These are phyloP conservation scores for Asteroscopus sphinx DNA, from an alignment of 2,888 invertebrate species.

Conservation along the genomic window DNA sequence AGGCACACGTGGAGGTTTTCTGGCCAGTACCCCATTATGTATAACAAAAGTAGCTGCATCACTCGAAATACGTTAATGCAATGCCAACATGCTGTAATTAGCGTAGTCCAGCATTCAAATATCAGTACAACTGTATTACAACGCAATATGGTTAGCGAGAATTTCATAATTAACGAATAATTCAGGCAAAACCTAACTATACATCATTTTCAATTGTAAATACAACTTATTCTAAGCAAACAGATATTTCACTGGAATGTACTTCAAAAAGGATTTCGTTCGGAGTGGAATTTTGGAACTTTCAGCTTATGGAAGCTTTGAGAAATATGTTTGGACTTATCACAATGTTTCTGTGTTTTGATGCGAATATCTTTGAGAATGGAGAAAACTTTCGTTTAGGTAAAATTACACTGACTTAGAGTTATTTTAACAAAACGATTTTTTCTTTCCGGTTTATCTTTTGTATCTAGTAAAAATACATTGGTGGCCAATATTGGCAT, in stretches of 20 bases:
- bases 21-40: no score
- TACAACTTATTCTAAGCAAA: constrained; percentile 29
- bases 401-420: no score
- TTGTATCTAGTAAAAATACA: no score
- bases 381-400: background rate
- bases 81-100: constrained; percentile 6
- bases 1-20: no score
- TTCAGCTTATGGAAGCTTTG: constrained; percentile 40
- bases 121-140: background rate
- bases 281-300: constrained; percentile 35
- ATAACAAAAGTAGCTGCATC: no score
- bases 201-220: constrained; percentile 14
- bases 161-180: constrained; percentile 14
- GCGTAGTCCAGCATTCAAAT: background rate
- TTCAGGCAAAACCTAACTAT: constrained; percentile 7
- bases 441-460: no score
- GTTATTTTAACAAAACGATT: no score
- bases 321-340: constrained; percentile 27
- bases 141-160: background rate
- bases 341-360: constrained; percentile 13
- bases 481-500: no score
- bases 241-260: constrained; percentile 37
- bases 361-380: constrained; percentile 3
- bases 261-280: constrained; percentile 27
- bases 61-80: background rate